A percentile compares a stretch with the other conserved stretches of the same genome.
Conservation (phyloP, 2,113 vertebrate species). For the Larimichthys crocea region DNA sequence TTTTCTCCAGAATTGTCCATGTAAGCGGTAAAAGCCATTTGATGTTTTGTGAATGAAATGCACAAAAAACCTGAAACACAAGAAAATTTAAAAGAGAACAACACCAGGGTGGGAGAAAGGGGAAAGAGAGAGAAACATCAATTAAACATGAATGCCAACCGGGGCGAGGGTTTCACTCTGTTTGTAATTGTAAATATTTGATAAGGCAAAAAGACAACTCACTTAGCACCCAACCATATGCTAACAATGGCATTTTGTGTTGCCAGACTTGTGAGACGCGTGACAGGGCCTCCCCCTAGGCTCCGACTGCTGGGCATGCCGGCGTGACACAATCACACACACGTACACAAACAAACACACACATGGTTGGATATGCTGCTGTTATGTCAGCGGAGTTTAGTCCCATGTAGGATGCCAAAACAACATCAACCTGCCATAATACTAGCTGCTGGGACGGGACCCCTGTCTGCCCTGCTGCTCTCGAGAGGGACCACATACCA, state of each 20-base stretch:
- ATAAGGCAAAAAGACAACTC: conserved; percentile 76
- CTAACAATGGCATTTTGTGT: conserved; percentile 73
- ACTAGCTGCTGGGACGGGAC: conserved; percentile 57
- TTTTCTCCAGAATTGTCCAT: background rate
- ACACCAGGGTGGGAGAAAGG: conserved; percentile 11
- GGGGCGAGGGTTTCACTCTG: conserved; percentile 74
- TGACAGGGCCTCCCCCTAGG: conserved; percentile 52
- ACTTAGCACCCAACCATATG: conserved; percentile 77
- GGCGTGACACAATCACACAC: background rate
- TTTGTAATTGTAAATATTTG: conserved; percentile 84
- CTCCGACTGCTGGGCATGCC: conserved; percentile 19
- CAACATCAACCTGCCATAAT: conserved; percentile 64
- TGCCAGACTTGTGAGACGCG: conserved; percentile 41
- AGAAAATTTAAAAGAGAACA: conserved; percentile 33
- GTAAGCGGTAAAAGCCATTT: background rate
- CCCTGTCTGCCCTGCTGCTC: conserved; percentile 63
- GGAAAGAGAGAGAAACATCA: conserved; percentile 35
- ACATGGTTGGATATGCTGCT: background rate
- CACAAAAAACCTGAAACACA: background rate
- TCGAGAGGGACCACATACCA: conserved; percentile 52
- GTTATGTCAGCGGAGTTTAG: conserved; percentile 52
- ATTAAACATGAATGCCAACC: conserved; percentile 78
- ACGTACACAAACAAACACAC: conserved; percentile 14
- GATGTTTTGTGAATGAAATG: conserved; percentile 1
- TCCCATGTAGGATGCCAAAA: conserved; percentile 51